Evolutionary conservation across 2,797 vertebrate genomes (phyloP), one percentile per base, ranked within the genome.

Genomic region (Furcifer pardalis): DNA sequence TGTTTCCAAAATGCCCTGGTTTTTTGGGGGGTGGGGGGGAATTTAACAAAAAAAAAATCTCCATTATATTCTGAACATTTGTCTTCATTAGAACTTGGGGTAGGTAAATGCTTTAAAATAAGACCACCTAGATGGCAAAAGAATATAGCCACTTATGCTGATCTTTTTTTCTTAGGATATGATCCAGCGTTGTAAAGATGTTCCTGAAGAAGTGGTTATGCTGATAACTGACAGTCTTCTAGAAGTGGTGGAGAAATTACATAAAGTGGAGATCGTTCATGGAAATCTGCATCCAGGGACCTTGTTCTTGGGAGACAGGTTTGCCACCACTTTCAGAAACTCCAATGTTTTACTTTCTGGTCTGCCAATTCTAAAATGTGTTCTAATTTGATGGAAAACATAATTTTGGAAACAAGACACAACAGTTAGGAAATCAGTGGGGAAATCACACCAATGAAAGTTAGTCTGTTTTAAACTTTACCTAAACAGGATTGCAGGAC

Each of bases 251-350:
- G 96, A 95, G 86, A 96, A 96, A 77, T 91, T 97, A 27, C 96
- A 97, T 89, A 92, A 79, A 89, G 96, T 92, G 0, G 94, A 97
- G 77, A 95, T 97, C 83, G 94, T 96, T 84, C 96, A 97, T 52
- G 96, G 96, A 91, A 94, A 96, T 77, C 84, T 97, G 92, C 91
- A 90, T 72, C 96, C 94, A 3, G 93, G 92, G 37, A 92, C 93
- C 71, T 86, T 97, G n/a, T 92, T 97, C 77, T 92, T 97, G 82
- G 94, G 96, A 90, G 94, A 96, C 90, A 95, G 95, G 96, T 97
- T 86, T 5, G 95, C 92, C 1, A 77, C 82, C 90, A 44, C 63
- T 3, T 81, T 89, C 69, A 65, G 5, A 71, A 40, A 30, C 5
- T 37, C 4, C 49, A 77, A 72, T 8, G n/a, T n/a, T 69, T 44